Percentiles rank a stretch among this genome's conserved stretches.
These are phyloP conservation scores for Germaria angustata DNA, from an alignment of 2,888 invertebrate genomes.

Conservation along the genomic window DNA sequence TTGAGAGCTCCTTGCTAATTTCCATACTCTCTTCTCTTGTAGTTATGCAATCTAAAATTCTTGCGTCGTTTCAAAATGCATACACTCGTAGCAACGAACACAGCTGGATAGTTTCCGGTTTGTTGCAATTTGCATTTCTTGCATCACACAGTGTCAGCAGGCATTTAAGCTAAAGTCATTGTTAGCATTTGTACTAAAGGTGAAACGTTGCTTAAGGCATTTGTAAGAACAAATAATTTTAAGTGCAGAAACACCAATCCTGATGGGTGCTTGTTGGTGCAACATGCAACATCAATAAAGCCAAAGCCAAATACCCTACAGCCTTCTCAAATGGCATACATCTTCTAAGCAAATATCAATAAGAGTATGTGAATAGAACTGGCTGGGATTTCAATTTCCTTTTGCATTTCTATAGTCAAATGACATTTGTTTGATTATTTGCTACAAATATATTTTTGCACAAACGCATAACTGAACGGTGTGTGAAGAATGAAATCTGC, in stretches of 20 bases:
- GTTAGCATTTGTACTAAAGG: constrained; percentile 21
- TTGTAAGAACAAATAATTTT: constrained; percentile 27
- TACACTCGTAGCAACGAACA: neutral
- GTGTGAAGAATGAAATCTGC: neutral
- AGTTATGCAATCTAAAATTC: neutral
- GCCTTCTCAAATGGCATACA: constrained; percentile 9
- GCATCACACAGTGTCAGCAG: neutral
- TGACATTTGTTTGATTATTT: constrained; percentile 37
- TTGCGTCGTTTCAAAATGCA: neutral
- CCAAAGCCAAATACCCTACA: constrained; percentile 29
- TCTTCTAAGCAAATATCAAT: constrained; percentile 10
- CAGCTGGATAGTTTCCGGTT: constrained; percentile 49
- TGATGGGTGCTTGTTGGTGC: constrained; percentile 20
- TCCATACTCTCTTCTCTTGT: neutral
- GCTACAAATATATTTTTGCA: neutral
- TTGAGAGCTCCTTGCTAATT: constrained; percentile 11
- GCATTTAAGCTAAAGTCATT: constrained; percentile 9
- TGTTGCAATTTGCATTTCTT: constrained; percentile 23
- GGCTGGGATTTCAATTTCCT: constrained; percentile 42
- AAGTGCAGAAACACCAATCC: neutral
- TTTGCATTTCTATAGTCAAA: constrained; percentile 8
- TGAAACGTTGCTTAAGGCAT: constrained; percentile 21
- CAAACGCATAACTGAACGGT: neutral
- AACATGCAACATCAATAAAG: constrained; percentile 22
- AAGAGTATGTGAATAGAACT: neutral